A percentile compares a stretch with the other conserved stretches of the same genome.
These are phyloP conservation scores for Choristoneura fumiferana DNA, from an alignment of 1,140 invertebrate species.

Conservation along the genomic window DNA sequence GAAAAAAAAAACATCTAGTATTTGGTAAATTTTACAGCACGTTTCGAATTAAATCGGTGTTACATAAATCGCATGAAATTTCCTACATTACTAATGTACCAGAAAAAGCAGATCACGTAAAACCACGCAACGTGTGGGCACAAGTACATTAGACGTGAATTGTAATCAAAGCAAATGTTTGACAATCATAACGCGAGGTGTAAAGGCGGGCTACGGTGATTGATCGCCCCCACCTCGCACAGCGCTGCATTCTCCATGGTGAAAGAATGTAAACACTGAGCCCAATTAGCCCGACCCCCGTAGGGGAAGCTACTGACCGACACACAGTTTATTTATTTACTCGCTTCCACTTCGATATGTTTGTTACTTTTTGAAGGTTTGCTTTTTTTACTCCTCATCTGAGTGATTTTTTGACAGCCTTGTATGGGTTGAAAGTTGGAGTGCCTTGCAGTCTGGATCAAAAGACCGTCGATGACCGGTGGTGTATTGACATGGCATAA, in stretches of 20 bases:
- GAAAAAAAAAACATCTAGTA: too few relatives aligned
- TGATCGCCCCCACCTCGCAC: slow-evolving; percentile 10
- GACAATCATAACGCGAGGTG: slow-evolving; percentile 16
- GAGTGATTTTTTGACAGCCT: too few relatives aligned
- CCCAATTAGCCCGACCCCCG: slow-evolving; percentile 44
- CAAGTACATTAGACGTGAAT: not conserved
- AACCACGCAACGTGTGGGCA: not conserved
- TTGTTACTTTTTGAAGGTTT: not conserved
- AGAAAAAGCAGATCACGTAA: not conserved
- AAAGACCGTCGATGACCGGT: too few relatives aligned
- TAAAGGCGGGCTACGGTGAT: not conserved
- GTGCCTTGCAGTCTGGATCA: too few relatives aligned
- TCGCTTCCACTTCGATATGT: not conserved
- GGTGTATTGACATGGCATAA: too few relatives aligned
- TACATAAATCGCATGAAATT: too few relatives aligned
- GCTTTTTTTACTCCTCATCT: not conserved
- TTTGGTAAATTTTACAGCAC: too few relatives aligned
- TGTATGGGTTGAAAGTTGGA: too few relatives aligned
- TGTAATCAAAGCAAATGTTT: slow-evolving; percentile 9
- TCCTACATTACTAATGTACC: too few relatives aligned
- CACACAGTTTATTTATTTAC: slow-evolving; percentile 21
- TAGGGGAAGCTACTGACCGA: slow-evolving; percentile 22
- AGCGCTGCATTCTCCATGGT: slow-evolving; percentile 56
- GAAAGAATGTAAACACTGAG: slow-evolving; percentile 65
- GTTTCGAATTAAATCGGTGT: too few relatives aligned